Evolutionary conservation across 2,888 invertebrate species (phyloP).

Genomic region (Palloptera scutellata): DNA sequence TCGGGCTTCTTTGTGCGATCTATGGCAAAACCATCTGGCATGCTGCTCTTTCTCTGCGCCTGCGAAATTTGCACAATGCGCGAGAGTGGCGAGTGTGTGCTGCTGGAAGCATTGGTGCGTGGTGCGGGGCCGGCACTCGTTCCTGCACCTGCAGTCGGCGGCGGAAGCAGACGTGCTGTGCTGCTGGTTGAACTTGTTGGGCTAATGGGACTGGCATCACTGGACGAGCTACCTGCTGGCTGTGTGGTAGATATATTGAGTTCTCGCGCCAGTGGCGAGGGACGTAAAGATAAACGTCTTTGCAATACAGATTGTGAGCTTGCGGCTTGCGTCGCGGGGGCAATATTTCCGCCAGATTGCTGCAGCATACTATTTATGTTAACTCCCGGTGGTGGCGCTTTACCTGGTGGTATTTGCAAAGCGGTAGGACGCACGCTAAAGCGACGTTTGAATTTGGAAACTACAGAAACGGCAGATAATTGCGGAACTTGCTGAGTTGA

Average conservation of each 20-base stretch:
- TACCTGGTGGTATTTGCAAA: conserved; percentile 61
- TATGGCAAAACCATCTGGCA: conserved; percentile 45
- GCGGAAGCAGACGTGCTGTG: conserved; percentile 46
- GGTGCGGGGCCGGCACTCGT: conserved; percentile 40
- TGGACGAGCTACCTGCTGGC: conserved; percentile 15
- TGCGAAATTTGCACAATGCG: conserved; percentile 63
- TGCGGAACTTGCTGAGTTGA: not conserved
- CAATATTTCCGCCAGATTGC: conserved; percentile 10
- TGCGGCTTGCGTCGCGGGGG: conserved; percentile 35
- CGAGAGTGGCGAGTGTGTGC: conserved; percentile 62
- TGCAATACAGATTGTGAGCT: conserved; percentile 55
- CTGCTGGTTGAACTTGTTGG: conserved; percentile 36
- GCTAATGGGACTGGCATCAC: conserved; percentile 33
- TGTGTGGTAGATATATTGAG: conserved; percentile 40
- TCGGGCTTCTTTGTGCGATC: conserved; percentile 26
- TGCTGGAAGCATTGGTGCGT: conserved; percentile 47
- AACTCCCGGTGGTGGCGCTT: conserved; percentile 58
- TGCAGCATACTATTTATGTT: conserved; percentile 34
- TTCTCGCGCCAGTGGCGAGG: conserved; percentile 60
- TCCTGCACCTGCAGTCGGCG: conserved; percentile 18
- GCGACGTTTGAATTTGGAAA: conserved; percentile 59
- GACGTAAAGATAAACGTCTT: conserved; percentile 59
- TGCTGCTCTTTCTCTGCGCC: conserved; percentile 61
- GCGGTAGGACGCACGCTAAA: conserved; percentile 62
- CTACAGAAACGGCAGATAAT: conserved; percentile 9